Evolutionary conservation across 2,888 invertebrate species (phyloP), one percentile per base, ranked within the genome.

Genomic region (Opisthograptis luteolata): DNA sequence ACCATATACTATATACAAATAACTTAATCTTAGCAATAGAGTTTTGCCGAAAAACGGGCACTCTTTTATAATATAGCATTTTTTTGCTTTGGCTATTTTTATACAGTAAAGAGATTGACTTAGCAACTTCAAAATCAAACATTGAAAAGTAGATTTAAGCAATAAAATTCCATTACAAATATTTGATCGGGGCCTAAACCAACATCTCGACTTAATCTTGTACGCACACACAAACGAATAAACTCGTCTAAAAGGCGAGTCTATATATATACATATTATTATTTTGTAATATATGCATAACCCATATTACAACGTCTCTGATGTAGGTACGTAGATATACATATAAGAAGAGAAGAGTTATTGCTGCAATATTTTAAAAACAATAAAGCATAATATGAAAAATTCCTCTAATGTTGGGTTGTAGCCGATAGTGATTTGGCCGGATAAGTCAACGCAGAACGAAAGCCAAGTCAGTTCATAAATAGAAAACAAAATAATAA

Each of bases 301-400:
- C n/a, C n/a, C n/a, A n/a, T n/a, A n/a, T n/a, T n/a, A n/a, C n/a
- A n/a, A n/a, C n/a, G n/a, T n/a, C n/a, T n/a, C n/a, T n/a, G n/a
- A n/a, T n/a, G n/a, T n/a, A n/a, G n/a, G n/a, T n/a, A n/a, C n/a
- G n/a, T n/a, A n/a, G n/a, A n/a, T n/a, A n/a, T n/a, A n/a, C n/a
- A n/a, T n/a, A n/a, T n/a, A 54, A 48, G 51, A 51, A 46, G 45
- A 55, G 43, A 63, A 48, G 35, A 51, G 55, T 55, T 62, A 68
- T 69, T 60, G 57, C 66, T 58, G 58, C 47, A 53, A 64, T 67
- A 73, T 74, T 81, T 80, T 76, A 75, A 80, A 81, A 74, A 77
- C 69, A 76, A 77, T 77, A 78, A 72, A 64, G 52, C 66, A 61
- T 64, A n/a, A 79, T 82, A 82, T 84, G 82, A 84, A 81, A 86